Conservation (phyloP, 2,888 invertebrate species). For the Lithosia quadra region DNA sequence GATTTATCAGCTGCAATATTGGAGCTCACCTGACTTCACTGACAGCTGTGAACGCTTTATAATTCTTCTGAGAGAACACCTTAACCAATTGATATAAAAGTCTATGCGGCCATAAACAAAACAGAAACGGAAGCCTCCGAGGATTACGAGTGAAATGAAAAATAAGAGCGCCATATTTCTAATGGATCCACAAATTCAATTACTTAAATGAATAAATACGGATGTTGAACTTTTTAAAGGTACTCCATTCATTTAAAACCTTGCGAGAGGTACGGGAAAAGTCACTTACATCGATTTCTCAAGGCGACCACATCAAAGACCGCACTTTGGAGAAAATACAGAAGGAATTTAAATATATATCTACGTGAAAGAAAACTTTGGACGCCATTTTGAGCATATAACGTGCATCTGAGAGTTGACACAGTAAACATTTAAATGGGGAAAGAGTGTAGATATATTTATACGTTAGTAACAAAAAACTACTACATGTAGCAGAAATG, state of each 20-base stretch:
- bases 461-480: too few relatives aligned
- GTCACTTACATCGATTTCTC: slow-evolving; percentile 53
- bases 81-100: slow-evolving; percentile 14
- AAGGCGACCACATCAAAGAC: slow-evolving; percentile 36
- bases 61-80: slow-evolving; percentile 6
- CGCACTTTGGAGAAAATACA: slow-evolving; percentile 15
- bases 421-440: not conserved
- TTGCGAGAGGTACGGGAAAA: slow-evolving; percentile 38
- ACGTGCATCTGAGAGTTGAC: too few relatives aligned
- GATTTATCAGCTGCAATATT: not conserved
- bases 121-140: slow-evolving; percentile 7
- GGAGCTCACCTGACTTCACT: not conserved
- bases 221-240: slow-evolving; percentile 53
- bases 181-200: slow-evolving; percentile 63
- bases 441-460: not conserved
- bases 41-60: not conserved
- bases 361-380: not conserved
- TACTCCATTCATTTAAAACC: slow-evolving; percentile 55
- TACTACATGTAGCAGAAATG: too few relatives aligned
- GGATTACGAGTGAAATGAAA: slow-evolving; percentile 17
- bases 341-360: not conserved
- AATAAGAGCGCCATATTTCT: slow-evolving; percentile 49
- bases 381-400: too few relatives aligned
- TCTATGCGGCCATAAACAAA: slow-evolving; percentile 12
- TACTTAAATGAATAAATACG: slow-evolving; percentile 68